phyloP scores from a whole-genome alignment of 2,113 vertebrate genomes.

The Alexandromys fortis region DNA sequence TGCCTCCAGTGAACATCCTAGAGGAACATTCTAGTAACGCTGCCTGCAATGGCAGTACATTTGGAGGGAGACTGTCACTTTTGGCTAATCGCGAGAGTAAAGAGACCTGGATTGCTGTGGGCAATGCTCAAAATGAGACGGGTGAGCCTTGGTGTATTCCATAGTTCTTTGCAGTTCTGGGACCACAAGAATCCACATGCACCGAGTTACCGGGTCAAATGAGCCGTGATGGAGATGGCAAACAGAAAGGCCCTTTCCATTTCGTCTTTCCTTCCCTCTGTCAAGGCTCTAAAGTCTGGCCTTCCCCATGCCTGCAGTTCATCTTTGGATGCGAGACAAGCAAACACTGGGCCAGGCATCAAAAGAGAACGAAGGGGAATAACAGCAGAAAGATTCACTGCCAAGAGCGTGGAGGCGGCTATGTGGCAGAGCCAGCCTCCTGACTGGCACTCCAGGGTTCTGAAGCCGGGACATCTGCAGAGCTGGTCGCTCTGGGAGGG shows the following conservation, averaged over 20 bases:
- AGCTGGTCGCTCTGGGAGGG: accelerated
- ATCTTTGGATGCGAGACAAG: constrained; percentile 81
- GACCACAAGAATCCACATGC: neutral
- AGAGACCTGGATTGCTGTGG: neutral
- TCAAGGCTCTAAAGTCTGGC: neutral
- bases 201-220: neutral
- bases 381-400: constrained; percentile 73
- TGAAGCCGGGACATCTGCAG: constrained; percentile 52
- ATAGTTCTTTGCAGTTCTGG: neutral
- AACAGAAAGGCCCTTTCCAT: neutral
- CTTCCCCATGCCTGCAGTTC: constrained; percentile 64
- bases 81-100: neutral
- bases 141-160: neutral
- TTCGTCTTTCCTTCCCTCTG: constrained; percentile 60
- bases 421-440: constrained; percentile 45
- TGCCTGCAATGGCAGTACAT: neutral
- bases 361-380: constrained; percentile 60
- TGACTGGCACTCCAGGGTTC: constrained; percentile 51
- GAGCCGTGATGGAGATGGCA: constrained; percentile 37
- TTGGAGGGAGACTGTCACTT: neutral
- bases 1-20: neutral
- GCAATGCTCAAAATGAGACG: neutral
- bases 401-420: constrained; percentile 54
- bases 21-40: constrained; percentile 7
- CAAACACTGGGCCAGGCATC: constrained; percentile 59